A percentile compares a stretch with the other conserved stretches of the same genome.
phyloP scores from a whole-genome alignment of 2,888 invertebrate species.

The Ethmia dodecea region DNA sequence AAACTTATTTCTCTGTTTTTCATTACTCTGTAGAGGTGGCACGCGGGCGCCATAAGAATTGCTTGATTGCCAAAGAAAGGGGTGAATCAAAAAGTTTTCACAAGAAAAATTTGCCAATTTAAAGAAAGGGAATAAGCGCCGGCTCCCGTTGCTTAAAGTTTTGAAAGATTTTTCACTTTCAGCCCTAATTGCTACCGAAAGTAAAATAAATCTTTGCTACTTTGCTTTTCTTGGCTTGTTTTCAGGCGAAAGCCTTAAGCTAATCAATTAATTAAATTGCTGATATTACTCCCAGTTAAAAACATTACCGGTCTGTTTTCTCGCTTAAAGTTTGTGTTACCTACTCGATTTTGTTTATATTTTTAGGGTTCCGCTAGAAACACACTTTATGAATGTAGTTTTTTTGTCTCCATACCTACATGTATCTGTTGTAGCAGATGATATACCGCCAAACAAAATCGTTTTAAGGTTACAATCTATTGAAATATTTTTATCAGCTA shows the following conservation, averaged over 20 bases:
- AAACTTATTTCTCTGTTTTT: too few relatives aligned
- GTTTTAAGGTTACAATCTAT: too few relatives aligned
- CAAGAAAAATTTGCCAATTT: conserved; percentile 72
- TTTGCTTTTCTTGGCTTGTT: conserved; percentile 62
- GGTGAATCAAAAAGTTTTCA: conserved; percentile 68
- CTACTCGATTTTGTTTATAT: too few relatives aligned
- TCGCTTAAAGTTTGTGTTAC: too few relatives aligned
- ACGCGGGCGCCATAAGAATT: conserved; percentile 45
- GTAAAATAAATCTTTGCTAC: conserved; percentile 70
- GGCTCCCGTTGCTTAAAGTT: conserved; percentile 44
- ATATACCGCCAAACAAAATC: too few relatives aligned
- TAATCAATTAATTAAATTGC: conserved; percentile 71
- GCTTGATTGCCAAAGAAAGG: conserved; percentile 68
- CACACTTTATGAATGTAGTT: too few relatives aligned
- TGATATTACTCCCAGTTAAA: conserved; percentile 31
- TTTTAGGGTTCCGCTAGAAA: too few relatives aligned
- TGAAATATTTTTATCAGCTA: too few relatives aligned
- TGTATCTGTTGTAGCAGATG: too few relatives aligned
- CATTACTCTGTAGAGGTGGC: conserved; percentile 29
- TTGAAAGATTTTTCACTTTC: conserved; percentile 73
- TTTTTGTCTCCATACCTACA: too few relatives aligned
- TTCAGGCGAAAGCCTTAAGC: conserved; percentile 39
- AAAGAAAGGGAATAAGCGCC: conserved; percentile 63
- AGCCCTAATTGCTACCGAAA: conserved; percentile 70
- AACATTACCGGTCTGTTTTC: conserved; percentile 7